Conservation (phyloP, 2,888 invertebrate species). For the Pandemis corylana region DNA sequence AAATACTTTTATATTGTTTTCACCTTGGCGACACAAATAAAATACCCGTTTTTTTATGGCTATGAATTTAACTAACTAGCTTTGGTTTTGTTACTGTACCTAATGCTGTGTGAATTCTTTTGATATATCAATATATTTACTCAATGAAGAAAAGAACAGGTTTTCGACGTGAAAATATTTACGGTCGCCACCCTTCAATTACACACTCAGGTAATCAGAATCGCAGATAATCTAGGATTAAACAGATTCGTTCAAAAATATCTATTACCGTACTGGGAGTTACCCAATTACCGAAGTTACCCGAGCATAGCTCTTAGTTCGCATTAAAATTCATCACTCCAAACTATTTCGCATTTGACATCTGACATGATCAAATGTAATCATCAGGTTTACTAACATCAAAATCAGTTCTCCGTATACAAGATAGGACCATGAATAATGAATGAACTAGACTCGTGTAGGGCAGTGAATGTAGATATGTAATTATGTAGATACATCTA, state of each 20-base stretch:
- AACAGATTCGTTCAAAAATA: background rate
- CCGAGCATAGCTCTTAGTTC: conserved; percentile 8
- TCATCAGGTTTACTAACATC: conserved; percentile 2
- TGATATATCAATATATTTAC: no score
- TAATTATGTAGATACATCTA: background rate
- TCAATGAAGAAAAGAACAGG: no score
- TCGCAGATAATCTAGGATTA: background rate
- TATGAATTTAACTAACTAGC: no score
- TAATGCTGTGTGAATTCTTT: no score
- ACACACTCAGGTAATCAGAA: background rate
- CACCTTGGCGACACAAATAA: no score
- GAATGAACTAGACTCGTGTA: background rate
- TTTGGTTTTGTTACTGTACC: no score
- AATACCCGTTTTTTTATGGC: no score
- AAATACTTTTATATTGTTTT: no score
- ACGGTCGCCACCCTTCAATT: background rate
- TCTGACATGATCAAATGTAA: background rate
- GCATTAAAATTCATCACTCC: conserved; percentile 36
- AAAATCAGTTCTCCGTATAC: conserved; percentile 5
- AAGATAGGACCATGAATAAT: conserved; percentile 18
- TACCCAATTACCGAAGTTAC: conserved; percentile 28
- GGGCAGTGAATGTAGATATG: background rate
- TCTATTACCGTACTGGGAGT: conserved; percentile 5
- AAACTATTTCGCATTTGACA: conserved; percentile 26
- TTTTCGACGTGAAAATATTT: no score